Base-by-base conservation (phyloP, 1,140 invertebrate species). In the Drosophila punjabiensis region DNA sequence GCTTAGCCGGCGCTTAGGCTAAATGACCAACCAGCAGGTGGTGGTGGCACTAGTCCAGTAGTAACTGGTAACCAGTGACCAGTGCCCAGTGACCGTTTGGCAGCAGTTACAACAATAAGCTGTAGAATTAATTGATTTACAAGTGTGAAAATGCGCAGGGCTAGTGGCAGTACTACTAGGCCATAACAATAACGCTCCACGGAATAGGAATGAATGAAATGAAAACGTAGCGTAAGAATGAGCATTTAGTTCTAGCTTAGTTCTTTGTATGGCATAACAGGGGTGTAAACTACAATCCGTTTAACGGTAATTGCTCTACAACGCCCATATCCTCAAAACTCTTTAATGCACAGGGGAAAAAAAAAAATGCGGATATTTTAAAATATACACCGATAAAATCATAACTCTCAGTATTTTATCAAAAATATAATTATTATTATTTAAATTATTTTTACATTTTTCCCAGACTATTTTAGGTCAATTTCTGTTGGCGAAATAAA, bases 81-180 rank as follows among this genome's bases (percentile, higher is more conserved):
- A 50, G 9, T 28, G 48, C 55, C 47, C 47, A 39, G 50, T 56
- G 16, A n/a, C 48, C 24, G 62, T 43, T 64, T 63, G 20, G 43
- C 37, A 67, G 61, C 24, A 45, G 39, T 48, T 61, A 63, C 73
- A 71, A 65, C 58, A 82, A 52, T 64, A 70, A 69, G 78, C 78
- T 85, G 81, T 81, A 85, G 89, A 88, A 81, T 89, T 88, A 88
- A 88, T 88, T 88, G 85, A 88, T 88, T 88, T 88, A 88, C 85
- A 89, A 85, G 85, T 89, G 81, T 88, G 85, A 84, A 84, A 83
- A 89, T 88, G 73, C 62, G 65, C 59, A 45, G 52, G 75, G 47
- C 71, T 68, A 48, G 59, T 55, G 52, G 35, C 11, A 55, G 13
- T n/a, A 32, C 50, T 48, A 62, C 47, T 43, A 45, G 52, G 55